Conservation (phyloP, 2,113 vertebrate species). For the Sorex araneus region DNA sequence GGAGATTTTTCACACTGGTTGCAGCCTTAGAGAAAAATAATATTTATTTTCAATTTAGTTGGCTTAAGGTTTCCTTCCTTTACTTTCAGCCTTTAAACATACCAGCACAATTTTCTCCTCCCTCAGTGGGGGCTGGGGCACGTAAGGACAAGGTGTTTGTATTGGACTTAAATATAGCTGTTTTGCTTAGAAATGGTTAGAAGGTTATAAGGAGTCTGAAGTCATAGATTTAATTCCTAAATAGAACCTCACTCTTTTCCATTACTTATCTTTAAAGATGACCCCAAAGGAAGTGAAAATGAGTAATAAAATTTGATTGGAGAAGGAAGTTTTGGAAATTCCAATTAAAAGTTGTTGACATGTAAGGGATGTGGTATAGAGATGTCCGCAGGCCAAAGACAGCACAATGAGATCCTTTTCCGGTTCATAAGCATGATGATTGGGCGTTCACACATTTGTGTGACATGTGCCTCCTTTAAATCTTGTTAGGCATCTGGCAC, state of each 20-base stretch:
- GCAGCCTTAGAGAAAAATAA: slow-evolving; percentile 71
- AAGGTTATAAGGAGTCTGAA: slow-evolving; percentile 18
- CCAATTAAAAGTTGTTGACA: not conserved
- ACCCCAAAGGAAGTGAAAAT: not conserved
- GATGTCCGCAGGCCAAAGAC: not conserved
- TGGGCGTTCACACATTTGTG: too few species aligned
- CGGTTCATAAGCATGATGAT: too few species aligned
- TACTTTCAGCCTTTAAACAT: slow-evolving; percentile 61
- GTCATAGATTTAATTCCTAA: not conserved
- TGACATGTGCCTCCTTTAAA: too few species aligned
- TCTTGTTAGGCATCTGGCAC: too few species aligned
- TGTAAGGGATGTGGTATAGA: not conserved
- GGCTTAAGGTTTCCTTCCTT: slow-evolving; percentile 76
- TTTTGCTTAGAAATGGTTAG: slow-evolving; percentile 37
- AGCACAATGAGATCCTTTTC: not conserved
- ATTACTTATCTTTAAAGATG: slow-evolving; percentile 45
- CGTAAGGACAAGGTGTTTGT: slow-evolving; percentile 64
- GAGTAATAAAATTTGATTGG: not conserved
- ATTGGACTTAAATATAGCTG: slow-evolving; percentile 26
- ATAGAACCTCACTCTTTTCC: not conserved
- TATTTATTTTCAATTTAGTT: slow-evolving; percentile 81
- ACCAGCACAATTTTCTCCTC: slow-evolving; percentile 62
- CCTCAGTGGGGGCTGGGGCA: slow-evolving; percentile 8
- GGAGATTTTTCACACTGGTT: slow-evolving; percentile 69
- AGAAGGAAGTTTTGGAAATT: not conserved